These are phyloP conservation scores for Gadopsis marmoratus DNA, from an alignment of 2,797 vertebrate species.

Conservation along the genomic window DNA sequence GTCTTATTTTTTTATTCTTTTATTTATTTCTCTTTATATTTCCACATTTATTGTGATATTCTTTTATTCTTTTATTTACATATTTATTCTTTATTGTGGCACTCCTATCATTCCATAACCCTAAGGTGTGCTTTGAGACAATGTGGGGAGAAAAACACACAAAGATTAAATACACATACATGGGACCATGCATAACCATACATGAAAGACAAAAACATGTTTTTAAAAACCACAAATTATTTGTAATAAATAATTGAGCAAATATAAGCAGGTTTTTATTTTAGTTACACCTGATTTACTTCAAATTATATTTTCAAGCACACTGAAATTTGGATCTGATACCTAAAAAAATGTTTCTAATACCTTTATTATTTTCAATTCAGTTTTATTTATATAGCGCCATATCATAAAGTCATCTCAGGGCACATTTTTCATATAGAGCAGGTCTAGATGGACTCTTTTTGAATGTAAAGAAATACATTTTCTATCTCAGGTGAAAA, in stretches of 20 bases:
- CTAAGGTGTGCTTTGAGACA: conserved; percentile 91
- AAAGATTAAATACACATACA: conserved; percentile 24
- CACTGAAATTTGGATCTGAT: conserved; percentile 15
- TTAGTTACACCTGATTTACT: background rate
- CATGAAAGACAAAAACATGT: conserved; percentile 17
- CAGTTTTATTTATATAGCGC: too few species aligned
- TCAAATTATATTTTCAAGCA: conserved; percentile 21
- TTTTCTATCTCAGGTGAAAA: conserved; percentile 17
- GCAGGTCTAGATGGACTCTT: background rate
- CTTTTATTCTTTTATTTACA: too few species aligned
- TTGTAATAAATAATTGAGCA: conserved; percentile 38
- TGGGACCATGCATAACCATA: background rate
- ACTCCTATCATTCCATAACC: too few species aligned
- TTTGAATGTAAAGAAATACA: background rate
- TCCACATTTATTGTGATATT: too few species aligned
- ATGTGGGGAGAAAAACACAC: conserved; percentile 82
- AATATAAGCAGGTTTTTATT: background rate
- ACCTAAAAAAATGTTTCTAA: conserved; percentile 22
- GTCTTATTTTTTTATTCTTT: too few species aligned
- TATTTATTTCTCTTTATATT: too few species aligned
- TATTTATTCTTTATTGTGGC: too few species aligned
- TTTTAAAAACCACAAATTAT: background rate
- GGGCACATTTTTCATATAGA: too few species aligned
- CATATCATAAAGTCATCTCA: too few species aligned
- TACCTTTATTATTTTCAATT: too few species aligned